Evolutionary conservation across 2,113 vertebrate species (phyloP), one percentile per base, ranked within the genome.

Genomic region (Acrocephalus kingi): DNA sequence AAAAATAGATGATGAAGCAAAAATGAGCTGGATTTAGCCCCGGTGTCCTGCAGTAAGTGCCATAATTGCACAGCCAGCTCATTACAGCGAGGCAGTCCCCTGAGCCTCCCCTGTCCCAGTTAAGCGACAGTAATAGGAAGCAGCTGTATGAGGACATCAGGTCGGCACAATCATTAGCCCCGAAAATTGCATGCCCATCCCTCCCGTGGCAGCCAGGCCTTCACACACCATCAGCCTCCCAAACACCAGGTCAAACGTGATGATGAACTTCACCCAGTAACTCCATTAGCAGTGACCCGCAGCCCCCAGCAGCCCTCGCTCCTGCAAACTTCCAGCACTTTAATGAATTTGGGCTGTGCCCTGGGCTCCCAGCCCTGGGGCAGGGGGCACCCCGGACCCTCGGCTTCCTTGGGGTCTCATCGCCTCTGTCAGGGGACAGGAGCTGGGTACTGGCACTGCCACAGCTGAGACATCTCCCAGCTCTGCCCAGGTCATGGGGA

Each of bases 141-240:
- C 95, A 91, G 81, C 95, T 93, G 87, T 2, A 48, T 4, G 91
- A 97, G 95, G 96, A 96, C 95, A 84, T 63, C 66, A 66, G 96
- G 97, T 95, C 91, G 86, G 80, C 59, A 30, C 69, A 93, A 89
- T 89, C 96, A 94, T 95, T 85, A 90, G 79, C 90, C 94, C 96
- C 51, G 84, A 89, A 75, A 74, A 84, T 72, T 49, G 81, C 86
- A 77, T 84, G 77, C 59, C 84, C 82, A 68, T 77, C 82, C 25
- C 71, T 76, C 25, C 82, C 59, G n/a, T 13, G 61, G 89, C 78
- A 66, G 87, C 20, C 3, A n/a, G 69, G 58, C 68, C 41, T 49
- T 94, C 94, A 89, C 41, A 89, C 63, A 28, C 25, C 94, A 76
- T 22, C 95, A 64, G 74, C 51, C 67, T 96, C 80, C 91, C 96